A percentile compares a stretch with the other conserved stretches of the same genome.
These are phyloP conservation scores for Orthosia incerta DNA, from an alignment of 2,888 invertebrate species.

Conservation along the genomic window DNA sequence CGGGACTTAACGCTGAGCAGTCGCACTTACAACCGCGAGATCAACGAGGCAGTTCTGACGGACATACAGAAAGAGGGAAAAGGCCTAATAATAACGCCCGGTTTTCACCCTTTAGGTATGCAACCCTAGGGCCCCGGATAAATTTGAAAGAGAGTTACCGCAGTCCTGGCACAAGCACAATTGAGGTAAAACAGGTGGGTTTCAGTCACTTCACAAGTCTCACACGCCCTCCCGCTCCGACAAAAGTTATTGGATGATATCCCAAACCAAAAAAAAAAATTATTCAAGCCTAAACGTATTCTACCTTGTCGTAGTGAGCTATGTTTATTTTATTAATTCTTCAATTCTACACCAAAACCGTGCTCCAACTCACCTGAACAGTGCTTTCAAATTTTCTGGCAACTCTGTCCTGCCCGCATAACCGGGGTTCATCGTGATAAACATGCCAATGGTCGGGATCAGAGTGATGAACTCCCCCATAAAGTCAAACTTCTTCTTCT, in stretches of 20 bases:
- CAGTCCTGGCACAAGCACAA: no score
- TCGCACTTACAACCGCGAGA: no score
- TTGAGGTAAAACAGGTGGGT: no score
- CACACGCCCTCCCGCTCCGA: no score
- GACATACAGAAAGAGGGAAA: not conserved
- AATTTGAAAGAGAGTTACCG: no score
- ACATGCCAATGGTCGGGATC: conserved; percentile 95
- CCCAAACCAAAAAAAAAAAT: not conserved
- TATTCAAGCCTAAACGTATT: not conserved
- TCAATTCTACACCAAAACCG: not conserved
- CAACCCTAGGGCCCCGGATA: no score
- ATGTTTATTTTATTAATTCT: not conserved
- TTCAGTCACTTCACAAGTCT: no score
- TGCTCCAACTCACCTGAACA: conserved; percentile 87
- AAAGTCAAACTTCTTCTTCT: conserved; percentile 95
- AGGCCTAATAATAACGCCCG: not conserved
- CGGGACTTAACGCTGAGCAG: no score
- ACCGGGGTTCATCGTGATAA: conserved; percentile 99
- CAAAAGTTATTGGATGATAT: no score
- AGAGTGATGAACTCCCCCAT: conserved; percentile 95
- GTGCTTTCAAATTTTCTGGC: conserved; percentile 95
- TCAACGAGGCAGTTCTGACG: no score
- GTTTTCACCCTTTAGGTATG: not conserved
- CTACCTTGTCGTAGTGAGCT: no score
- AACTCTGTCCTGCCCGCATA: conserved; percentile 98